These are phyloP conservation scores for Geotrupes spiniger DNA, from an alignment of 2,888 invertebrate genomes.

Conservation along the genomic window DNA sequence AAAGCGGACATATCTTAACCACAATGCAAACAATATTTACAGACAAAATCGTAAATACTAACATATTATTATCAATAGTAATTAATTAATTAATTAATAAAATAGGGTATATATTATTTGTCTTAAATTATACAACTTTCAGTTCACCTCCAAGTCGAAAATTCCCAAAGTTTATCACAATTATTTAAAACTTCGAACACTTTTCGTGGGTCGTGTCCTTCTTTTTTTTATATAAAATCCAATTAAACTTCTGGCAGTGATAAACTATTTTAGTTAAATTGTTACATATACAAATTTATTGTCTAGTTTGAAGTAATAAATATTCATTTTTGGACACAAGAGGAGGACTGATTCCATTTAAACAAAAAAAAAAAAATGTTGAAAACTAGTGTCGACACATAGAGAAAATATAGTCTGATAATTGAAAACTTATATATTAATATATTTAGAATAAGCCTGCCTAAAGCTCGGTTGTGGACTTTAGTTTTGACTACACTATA, in stretches of 20 bases:
- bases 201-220: conserved; percentile 4
- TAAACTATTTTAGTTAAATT: conserved; percentile 30
- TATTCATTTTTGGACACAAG: not conserved
- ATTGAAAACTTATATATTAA: conserved; percentile 32
- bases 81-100: conserved; percentile 32
- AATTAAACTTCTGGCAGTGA: conserved; percentile 35
- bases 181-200: conserved; percentile 20
- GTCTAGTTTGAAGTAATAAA: not conserved
- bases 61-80: conserved; percentile 19
- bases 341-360: not conserved
- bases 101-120: conserved; percentile 35
- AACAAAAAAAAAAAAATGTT: conserved; percentile 12
- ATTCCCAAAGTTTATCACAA: conserved; percentile 42
- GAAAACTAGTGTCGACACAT: conserved; percentile 35
- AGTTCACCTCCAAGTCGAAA: conserved; percentile 39
- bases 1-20: conserved; percentile 20
- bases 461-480: conserved; percentile 13
- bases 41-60: conserved; percentile 35
- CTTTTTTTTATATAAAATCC: conserved; percentile 6
- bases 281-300: conserved; percentile 6
- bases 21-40: conserved; percentile 45
- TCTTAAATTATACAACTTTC: conserved; percentile 38
- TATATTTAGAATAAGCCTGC: conserved; percentile 32
- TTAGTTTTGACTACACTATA: not conserved
- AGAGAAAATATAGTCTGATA: conserved; percentile 29